These are phyloP conservation scores for Hydrotaea diabolus DNA, from an alignment of 2,888 invertebrate species.

Conservation along the genomic window DNA sequence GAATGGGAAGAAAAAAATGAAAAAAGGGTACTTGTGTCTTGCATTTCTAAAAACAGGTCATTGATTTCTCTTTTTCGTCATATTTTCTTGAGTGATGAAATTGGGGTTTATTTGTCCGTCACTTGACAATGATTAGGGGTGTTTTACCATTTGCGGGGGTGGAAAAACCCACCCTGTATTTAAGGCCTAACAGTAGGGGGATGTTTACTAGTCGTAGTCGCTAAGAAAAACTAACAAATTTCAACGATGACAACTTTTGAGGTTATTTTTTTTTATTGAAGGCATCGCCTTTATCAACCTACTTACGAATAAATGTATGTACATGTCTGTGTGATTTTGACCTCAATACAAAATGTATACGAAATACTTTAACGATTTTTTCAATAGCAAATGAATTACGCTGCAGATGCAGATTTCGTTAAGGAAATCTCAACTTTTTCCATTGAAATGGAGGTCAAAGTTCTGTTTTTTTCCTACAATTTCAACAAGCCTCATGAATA, in stretches of 20 bases:
- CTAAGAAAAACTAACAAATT: conserved; percentile 19
- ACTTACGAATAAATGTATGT: conserved; percentile 32
- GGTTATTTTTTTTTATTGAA: conserved; percentile 25
- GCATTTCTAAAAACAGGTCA: conserved; percentile 59
- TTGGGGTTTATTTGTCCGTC: conserved; percentile 14
- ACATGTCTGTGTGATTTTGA: conserved; percentile 51
- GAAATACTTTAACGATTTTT: conserved; percentile 43
- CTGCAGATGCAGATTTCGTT: background rate
- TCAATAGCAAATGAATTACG: conserved; percentile 31
- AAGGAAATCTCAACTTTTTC: conserved; percentile 29
- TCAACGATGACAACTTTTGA: conserved; percentile 21
- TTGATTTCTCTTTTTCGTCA: conserved; percentile 48
- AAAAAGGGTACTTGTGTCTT: conserved; percentile 1
- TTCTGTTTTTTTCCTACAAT: conserved; percentile 30
- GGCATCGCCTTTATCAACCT: conserved; percentile 46
- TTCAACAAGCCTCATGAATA: conserved; percentile 22
- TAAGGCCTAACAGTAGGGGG: conserved; percentile 1
- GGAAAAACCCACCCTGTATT: background rate
- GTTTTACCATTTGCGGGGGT: conserved; percentile 29
- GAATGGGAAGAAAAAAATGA: conserved; percentile 1
- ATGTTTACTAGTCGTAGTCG: conserved; percentile 17
- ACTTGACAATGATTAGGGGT: conserved; percentile 1
- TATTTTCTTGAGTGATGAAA: background rate
- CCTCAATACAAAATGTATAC: conserved; percentile 44
- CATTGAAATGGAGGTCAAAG: conserved; percentile 54